Evolutionary conservation across 2,888 invertebrate species (phyloP), one percentile per base, ranked within the genome.

Genomic region (Petrophora chlorosata): DNA sequence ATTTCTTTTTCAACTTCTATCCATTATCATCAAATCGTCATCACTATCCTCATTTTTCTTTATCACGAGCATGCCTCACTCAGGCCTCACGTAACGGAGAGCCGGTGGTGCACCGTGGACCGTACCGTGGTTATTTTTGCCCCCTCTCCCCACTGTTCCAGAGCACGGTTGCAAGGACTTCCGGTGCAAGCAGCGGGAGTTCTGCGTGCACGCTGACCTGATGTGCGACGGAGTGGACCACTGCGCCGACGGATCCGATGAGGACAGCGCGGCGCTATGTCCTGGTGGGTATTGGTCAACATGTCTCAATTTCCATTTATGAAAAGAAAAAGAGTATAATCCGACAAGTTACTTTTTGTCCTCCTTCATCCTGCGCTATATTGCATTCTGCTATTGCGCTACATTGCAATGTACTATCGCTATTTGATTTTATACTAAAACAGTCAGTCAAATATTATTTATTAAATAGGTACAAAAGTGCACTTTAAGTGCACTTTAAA

Each of bases 161-260:
- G 96, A 96, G 79, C 96, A 96, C 78, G 94, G 95, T 48, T 97
- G 97, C 89, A 95, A 95, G 77, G 96, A 97, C 85, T 97, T 97
- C 87, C 92, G 95, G 62, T 98, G 98, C 84, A 94, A 93, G 73
- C 93, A 94, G 74, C 94, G 96, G 59, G 95, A 96, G 86, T 96
- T 97, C 91, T 98, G 98, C 92, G 97, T 98, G 73, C 95, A 96
- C 81, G 95, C 94, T 52, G 97, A 97, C 82, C 92, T 98, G 53
- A 93, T 96, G 65, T 98, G 98, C 90, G 98, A 98, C 87, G 95
- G 95, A 48, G 94, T 98, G 59, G 96, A 97, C 88, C 98, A 98
- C 85, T 98, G 98, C 82, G 97, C 95, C 36, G 97, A 98, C 84
- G 96, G 96, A 59, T 97, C 97, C 36, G 98, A 98, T 78, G 98